A percentile compares a stretch with the other conserved stretches of the same genome.
phyloP scores from a whole-genome alignment of 2,888 invertebrate genomes.

The Napeogenes inachia region DNA sequence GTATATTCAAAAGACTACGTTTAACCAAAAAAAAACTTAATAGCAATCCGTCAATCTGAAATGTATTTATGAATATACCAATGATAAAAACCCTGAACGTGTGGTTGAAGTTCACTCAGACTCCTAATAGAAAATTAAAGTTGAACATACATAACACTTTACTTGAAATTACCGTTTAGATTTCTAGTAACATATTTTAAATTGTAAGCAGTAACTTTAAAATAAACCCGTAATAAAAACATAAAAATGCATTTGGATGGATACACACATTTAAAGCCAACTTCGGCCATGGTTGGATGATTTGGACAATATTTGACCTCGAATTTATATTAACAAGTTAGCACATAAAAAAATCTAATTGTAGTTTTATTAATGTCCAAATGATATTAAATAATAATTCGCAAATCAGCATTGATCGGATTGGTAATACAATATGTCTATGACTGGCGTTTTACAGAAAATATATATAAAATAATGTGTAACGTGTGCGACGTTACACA shows the following conservation, averaged over 20 bases:
- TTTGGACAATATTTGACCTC: background rate
- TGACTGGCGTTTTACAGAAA: too few relatives aligned
- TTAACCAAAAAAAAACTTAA: too few relatives aligned
- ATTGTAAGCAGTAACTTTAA: background rate
- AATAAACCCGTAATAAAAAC: constrained; percentile 1
- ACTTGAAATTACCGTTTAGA: background rate
- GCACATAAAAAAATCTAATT: background rate
- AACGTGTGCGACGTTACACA: too few relatives aligned
- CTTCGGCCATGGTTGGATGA: background rate
- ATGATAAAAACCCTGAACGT: too few relatives aligned
- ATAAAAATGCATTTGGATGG: background rate
- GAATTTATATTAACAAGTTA: background rate
- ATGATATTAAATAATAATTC: background rate
- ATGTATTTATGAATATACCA: too few relatives aligned
- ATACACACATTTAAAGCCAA: too few relatives aligned
- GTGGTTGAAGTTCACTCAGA: too few relatives aligned
- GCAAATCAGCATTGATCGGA: too few relatives aligned
- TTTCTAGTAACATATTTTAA: background rate
- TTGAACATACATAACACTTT: background rate
- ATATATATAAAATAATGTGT: too few relatives aligned
- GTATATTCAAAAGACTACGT: too few relatives aligned
- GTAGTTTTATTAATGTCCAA: background rate
- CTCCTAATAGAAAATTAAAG: background rate
- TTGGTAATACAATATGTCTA: too few relatives aligned
- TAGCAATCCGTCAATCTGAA: too few relatives aligned